A percentile compares a stretch with the other conserved stretches of the same genome.
These are phyloP conservation scores for Drosophila demipolita DNA, from an alignment of 2,888 invertebrate species.

Conservation along the genomic window DNA sequence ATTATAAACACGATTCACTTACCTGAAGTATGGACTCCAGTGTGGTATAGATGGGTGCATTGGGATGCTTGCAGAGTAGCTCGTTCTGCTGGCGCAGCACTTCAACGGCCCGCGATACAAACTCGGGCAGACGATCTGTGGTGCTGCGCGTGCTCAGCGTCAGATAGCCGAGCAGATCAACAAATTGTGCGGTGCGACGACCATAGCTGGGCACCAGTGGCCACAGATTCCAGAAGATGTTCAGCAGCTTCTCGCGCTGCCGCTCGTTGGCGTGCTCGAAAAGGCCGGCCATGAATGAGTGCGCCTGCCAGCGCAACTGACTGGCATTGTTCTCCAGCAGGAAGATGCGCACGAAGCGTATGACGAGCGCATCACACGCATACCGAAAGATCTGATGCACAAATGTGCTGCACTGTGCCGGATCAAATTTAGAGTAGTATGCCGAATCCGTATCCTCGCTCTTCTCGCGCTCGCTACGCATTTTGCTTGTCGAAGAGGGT, in stretches of 20 bases:
- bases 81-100: slow-evolving; percentile 95
- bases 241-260: slow-evolving; percentile 92
- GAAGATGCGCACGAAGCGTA: slow-evolving; percentile 94
- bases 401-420: slow-evolving; percentile 88
- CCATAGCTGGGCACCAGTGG: slow-evolving; percentile 95
- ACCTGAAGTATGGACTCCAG: slow-evolving; percentile 97
- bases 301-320: slow-evolving; percentile 97
- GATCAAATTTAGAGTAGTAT: slow-evolving; percentile 88
- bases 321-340: slow-evolving; percentile 97
- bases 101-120: slow-evolving; percentile 94
- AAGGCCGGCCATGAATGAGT: slow-evolving; percentile 92
- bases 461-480: slow-evolving; percentile 88
- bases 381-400: slow-evolving; percentile 90
- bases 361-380: slow-evolving; percentile 85
- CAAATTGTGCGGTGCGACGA: slow-evolving; percentile 97
- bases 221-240: slow-evolving; percentile 96
- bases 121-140: slow-evolving; percentile 89
- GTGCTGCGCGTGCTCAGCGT: slow-evolving; percentile 93
- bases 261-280: slow-evolving; percentile 92
- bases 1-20: neutral
- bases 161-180: slow-evolving; percentile 97
- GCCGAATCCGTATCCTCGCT: slow-evolving; percentile 88
- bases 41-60: slow-evolving; percentile 96
- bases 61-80: slow-evolving; percentile 95
- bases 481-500: slow-evolving; percentile 73